Percentiles rank a stretch among this genome's conserved stretches.
phyloP scores from a whole-genome alignment of 1,140 invertebrate genomes.

The Drosophila kanapiae region DNA sequence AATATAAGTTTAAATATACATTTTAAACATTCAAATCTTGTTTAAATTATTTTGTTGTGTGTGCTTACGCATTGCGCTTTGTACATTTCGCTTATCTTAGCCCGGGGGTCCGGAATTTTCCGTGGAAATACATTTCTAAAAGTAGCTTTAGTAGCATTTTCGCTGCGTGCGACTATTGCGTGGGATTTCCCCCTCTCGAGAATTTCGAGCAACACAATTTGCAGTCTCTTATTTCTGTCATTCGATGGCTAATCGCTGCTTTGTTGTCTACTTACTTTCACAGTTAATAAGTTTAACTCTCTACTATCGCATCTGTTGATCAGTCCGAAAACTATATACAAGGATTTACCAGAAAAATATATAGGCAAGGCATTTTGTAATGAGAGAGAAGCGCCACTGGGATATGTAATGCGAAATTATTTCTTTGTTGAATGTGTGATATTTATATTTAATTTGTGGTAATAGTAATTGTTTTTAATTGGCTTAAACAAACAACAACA shows the following conservation, averaged over 20 bases:
- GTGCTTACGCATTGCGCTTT: background rate
- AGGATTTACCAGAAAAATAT: background rate
- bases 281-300: background rate
- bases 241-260: slow-evolving; percentile 2
- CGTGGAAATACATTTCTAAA: background rate
- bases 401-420: background rate
- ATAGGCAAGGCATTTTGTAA: background rate
- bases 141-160: background rate
- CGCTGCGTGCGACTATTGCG: slow-evolving; percentile 10
- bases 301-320: background rate
- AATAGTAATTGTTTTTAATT: background rate
- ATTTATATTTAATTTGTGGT: too few relatives aligned
- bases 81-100: slow-evolving; percentile 2
- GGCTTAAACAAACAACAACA: too few relatives aligned
- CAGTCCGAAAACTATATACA: background rate
- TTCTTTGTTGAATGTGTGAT: background rate
- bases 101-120: slow-evolving; percentile 5
- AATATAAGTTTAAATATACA: background rate
- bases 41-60: background rate
- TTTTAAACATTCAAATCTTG: background rate
- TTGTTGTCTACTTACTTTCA: background rate
- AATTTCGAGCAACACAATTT: slow-evolving; percentile 5
- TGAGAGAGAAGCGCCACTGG: background rate
- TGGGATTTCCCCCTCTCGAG: slow-evolving; percentile 1
- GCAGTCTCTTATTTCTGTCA: slow-evolving; percentile 6